Evolutionary conservation across 2,113 vertebrate genomes (phyloP).

Genomic region (Ariopsis seemanni): DNA sequence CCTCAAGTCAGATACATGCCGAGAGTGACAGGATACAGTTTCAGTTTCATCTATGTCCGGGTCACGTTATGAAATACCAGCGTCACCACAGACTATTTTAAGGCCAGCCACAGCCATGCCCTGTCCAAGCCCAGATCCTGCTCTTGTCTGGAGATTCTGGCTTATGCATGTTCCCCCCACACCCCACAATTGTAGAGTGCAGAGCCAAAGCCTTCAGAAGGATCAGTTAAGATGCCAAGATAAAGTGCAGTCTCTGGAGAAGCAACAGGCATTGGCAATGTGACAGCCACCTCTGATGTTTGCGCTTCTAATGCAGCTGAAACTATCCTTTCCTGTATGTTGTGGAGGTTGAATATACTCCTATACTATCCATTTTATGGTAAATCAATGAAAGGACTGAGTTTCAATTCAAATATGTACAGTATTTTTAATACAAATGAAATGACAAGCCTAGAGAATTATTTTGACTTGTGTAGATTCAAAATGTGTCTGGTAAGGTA

Average conservation of each 20-base stretch:
- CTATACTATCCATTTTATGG: background rate
- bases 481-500: background rate
- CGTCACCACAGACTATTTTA: slow-evolving; percentile 65
- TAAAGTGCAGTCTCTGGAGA: slow-evolving; percentile 20
- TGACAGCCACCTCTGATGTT: background rate
- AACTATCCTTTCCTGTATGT: background rate
- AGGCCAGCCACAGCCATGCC: slow-evolving; percentile 55
- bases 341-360: slow-evolving; percentile 13
- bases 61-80: slow-evolving; percentile 66
- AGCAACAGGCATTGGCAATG: background rate
- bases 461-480: background rate
- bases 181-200: slow-evolving; percentile 48
- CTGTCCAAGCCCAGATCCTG: slow-evolving; percentile 45
- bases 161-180: slow-evolving; percentile 25
- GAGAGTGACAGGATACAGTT: slow-evolving; percentile 48
- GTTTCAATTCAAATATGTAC: background rate
- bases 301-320: background rate
- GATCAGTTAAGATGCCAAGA: slow-evolving; percentile 17
- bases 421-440: background rate
- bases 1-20: slow-evolving; percentile 56
- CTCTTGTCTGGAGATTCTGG: slow-evolving; percentile 30
- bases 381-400: slow-evolving; percentile 4
- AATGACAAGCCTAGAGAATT: background rate
- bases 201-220: slow-evolving; percentile 37
- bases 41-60: slow-evolving; percentile 51